Base-by-base conservation (phyloP, 1,140 invertebrate genomes). In the Drosophila repletoides region DNA sequence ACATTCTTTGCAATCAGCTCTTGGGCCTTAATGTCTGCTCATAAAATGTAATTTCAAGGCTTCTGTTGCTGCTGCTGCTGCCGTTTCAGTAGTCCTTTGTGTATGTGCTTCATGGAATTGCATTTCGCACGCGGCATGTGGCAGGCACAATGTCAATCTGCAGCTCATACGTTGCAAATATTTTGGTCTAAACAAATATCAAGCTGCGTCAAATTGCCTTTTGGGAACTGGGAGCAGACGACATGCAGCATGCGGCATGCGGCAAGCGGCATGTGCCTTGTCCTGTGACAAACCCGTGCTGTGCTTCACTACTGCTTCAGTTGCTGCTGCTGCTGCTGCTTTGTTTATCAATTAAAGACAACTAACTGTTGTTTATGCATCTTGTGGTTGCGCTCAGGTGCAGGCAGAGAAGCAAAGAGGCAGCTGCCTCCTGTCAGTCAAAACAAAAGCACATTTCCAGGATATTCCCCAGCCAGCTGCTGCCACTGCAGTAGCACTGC, bases 41-140 rank as follows among this genome's bases (percentile, higher is more conserved):
- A 75, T 83, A 86, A 84, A 83, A 75, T 83, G 60, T 41, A 74
- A 84, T 83, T 83, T 83, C 74, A 84, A 83, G 80, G 79, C 66
- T 79, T 31, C 58, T 58, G 64, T 49, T 38, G 65, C 43, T 61
- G 41, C 19, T 65, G 31, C 52, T 36, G 28, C 38, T 29, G 43
- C 63, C 53, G 71, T 26, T 40, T 3, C 40, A 22, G 55, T 9
- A 14, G 31, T 26, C 58, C 72, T 38, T 72, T 15, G 19, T 15
- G 22, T 4, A 2, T 17, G 15, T 33, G 22, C 5, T 79, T 76
- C 76, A 28, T 4, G 68, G 76, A 80, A 80, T 43, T 58, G 7
- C 46, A 10, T 46, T 22, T 53, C 7, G 28, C 19, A 22, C 21
- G 40, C 51, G 31, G 40, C 61, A 52, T 59, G 40, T 38, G 24